Evolutionary conservation across 2,888 invertebrate genomes (phyloP), one percentile per base, ranked within the genome.

Genomic region (Tridacna gigas): DNA sequence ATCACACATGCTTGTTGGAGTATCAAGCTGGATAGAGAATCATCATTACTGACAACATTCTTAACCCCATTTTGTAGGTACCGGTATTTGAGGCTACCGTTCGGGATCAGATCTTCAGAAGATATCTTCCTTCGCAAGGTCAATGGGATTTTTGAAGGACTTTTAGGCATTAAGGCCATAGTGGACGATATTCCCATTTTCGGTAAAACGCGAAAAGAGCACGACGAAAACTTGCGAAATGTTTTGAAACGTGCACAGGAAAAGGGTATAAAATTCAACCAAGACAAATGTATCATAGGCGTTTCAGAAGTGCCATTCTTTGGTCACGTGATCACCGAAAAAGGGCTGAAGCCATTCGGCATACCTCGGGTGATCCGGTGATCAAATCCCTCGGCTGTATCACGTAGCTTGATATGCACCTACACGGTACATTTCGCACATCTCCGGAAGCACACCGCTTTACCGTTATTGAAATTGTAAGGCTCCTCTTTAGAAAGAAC

Each of bases 261-360:
- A 26, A 66, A 66, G 56, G 66, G 66, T 66, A 12, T 66, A n/a
- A 66, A 26, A 26, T 66, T 66, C 9, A 66, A 66, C 66, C 66
- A 2, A 66, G 22, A 66, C 25, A 66, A 66, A 66, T 66, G 13
- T 26, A 26, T 66, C 66, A 66, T 66, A 22, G 66, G 28, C 11
- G 66, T 66, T 18, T n/a, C 66, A 37, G 37, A 37, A 37, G 66
- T 66, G 15, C 66, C 66, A 22, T 66, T 66, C 25, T 66, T 66
- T 25, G 66, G 66, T 66, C 66, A 66, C 66, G 74, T 86, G 26
- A 73, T 87, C 0, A 71, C 73, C n/a, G 28, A 45, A 11, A 51
- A 61, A 47, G 86, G 83, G 3, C 60, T 84, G n/a, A n/a, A n/a
- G n/a, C n/a, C n/a, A n/a, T n/a, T n/a, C n/a, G n/a, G n/a, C n/a